A percentile compares a stretch with the other conserved stretches of the same genome.
These are phyloP conservation scores for Hemichromis elongatus DNA, from an alignment of 2,113 vertebrate species.

Conservation along the genomic window DNA sequence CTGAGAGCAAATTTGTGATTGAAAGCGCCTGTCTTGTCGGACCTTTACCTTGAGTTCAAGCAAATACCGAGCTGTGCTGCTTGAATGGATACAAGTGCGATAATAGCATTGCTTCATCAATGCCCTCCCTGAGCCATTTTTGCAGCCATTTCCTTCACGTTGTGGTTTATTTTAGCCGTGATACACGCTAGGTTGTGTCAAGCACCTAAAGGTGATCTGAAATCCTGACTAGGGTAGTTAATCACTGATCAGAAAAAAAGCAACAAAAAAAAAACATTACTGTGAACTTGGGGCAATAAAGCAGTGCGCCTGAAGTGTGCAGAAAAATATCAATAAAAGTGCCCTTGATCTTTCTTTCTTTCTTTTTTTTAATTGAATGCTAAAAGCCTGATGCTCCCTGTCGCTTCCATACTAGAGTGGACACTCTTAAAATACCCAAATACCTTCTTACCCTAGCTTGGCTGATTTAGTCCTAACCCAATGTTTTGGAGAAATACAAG, in stretches of 20 bases:
- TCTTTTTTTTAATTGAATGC: conserved; percentile 39
- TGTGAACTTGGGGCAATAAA: conserved; percentile 48
- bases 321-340: conserved; percentile 68
- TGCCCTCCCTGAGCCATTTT: conserved; percentile 45
- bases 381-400: conserved; percentile 18
- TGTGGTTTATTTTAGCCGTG: conserved; percentile 42
- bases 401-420: neutral
- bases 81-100: conserved; percentile 29
- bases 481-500: neutral
- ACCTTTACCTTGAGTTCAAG: conserved; percentile 19
- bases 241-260: conserved; percentile 67
- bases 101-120: conserved; percentile 46
- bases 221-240: conserved; percentile 51
- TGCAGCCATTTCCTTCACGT: conserved; percentile 32
- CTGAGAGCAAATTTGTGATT: conserved; percentile 39
- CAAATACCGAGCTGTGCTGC: conserved; percentile 23
- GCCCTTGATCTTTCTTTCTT: conserved; percentile 43
- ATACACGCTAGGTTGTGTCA: conserved; percentile 27
- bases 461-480: neutral
- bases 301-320: conserved; percentile 46
- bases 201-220: conserved; percentile 54
- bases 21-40: conserved; percentile 8
- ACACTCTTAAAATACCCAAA: neutral
- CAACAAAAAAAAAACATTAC: conserved; percentile 53
- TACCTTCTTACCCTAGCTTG: neutral